Evolutionary conservation across 2,113 vertebrate species (phyloP).

Genomic region (Ifrita kowaldi): DNA sequence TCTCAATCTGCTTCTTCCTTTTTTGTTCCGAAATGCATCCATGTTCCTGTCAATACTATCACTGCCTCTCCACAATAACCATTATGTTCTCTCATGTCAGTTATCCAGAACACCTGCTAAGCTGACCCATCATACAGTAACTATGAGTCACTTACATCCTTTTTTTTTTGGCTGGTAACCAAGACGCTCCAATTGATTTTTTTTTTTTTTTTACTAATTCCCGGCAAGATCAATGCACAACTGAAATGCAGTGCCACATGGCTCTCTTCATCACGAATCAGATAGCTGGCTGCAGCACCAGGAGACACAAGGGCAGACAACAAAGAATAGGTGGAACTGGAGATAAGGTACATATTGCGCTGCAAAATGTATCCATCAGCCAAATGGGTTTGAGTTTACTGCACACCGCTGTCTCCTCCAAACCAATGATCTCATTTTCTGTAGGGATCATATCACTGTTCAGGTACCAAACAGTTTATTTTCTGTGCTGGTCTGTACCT

Average conservation of each 20-base stretch:
- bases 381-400: neutral
- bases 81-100: constrained; percentile 12
- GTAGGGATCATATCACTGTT: neutral
- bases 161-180: neutral
- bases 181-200: constrained; percentile 6
- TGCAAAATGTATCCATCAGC: neutral
- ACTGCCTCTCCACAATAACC: constrained; percentile 3
- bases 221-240: constrained; percentile 31
- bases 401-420: neutral
- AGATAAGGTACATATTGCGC: neutral
- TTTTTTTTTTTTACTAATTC: constrained; percentile 11
- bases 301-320: neutral
- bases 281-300: neutral
- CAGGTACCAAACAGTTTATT: neutral
- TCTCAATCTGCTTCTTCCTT: constrained; percentile 6
- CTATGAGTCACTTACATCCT: neutral
- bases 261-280: constrained; percentile 24
- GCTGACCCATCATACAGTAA: neutral
- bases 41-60: constrained; percentile 24
- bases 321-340: neutral
- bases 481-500: neutral
- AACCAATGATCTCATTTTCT: neutral
- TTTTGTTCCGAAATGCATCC: neutral
- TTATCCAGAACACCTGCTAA: constrained; percentile 17
- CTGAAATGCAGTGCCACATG: neutral